phyloP scores from a whole-genome alignment of 1,140 invertebrate species.

The Monochamus saltuarius region DNA sequence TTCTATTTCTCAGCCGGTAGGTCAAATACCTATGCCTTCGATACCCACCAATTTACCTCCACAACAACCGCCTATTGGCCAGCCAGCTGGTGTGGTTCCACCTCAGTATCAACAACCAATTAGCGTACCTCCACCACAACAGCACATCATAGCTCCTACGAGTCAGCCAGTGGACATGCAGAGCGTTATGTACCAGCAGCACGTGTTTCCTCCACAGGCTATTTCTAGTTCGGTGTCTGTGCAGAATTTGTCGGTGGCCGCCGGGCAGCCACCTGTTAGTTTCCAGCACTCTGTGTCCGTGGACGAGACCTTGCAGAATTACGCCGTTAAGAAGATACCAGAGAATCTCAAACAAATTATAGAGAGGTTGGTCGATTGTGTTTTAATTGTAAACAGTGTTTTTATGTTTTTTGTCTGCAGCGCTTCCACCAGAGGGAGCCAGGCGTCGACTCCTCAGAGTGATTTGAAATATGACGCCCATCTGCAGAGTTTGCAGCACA shows the following conservation, averaged over 20 bases:
- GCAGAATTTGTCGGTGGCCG: slow-evolving; percentile 32
- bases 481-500: slow-evolving; percentile 62
- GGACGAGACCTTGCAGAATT: slow-evolving; percentile 28
- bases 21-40: no score
- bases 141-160: no score
- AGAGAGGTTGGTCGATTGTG: slow-evolving; percentile 24
- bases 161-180: slow-evolving; percentile 8
- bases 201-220: slow-evolving; percentile 8
- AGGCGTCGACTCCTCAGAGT: slow-evolving; percentile 60
- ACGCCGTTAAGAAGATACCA: slow-evolving; percentile 30
- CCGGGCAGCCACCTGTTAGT: slow-evolving; percentile 2
- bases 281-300: slow-evolving; percentile 32
- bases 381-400: neutral
- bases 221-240: slow-evolving; percentile 36
- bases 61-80: neutral
- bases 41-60: neutral
- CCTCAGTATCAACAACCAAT: slow-evolving; percentile 1
- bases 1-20: no score
- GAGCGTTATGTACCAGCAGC: slow-evolving; percentile 13
- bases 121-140: no score
- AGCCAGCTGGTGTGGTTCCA: neutral
- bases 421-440: slow-evolving; percentile 49
- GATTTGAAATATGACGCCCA: slow-evolving; percentile 57
- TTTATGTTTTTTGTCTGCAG: slow-evolving; percentile 38
- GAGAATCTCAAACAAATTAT: slow-evolving; percentile 36